Conservation (phyloP, 1,140 invertebrate species). For the Maniola jurtina region DNA sequence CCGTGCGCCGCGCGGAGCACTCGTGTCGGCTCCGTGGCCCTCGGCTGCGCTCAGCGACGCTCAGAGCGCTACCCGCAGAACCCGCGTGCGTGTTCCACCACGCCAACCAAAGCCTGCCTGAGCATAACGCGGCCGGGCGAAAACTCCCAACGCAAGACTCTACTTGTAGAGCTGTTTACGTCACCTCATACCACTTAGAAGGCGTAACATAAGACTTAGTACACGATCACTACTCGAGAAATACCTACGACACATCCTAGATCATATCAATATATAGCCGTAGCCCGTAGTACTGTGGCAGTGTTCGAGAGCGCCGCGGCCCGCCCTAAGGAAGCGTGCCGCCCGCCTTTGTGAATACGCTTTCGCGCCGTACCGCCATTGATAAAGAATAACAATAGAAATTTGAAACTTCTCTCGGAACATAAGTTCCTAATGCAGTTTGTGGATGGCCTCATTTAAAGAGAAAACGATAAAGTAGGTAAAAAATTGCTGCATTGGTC, state of each 20-base stretch:
- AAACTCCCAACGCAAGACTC: not conserved
- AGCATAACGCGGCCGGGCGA: too few species aligned
- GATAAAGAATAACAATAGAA: not conserved
- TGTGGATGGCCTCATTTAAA: too few species aligned
- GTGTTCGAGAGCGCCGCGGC: conserved; percentile 47
- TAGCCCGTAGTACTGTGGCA: conserved; percentile 63
- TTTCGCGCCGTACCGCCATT: conserved; percentile 16
- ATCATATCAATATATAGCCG: conserved; percentile 77
- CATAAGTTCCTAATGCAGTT: too few species aligned
- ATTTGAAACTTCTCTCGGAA: too few species aligned
- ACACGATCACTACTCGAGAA: conserved; percentile 77
- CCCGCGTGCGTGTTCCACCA: too few species aligned
- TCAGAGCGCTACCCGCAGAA: too few species aligned
- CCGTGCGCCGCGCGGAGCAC: too few species aligned
- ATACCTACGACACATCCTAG: conserved; percentile 76
- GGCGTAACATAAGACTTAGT: conserved; percentile 74
- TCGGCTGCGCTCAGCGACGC: too few species aligned
- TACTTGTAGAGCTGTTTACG: conserved; percentile 7
- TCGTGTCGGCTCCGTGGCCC: too few species aligned
- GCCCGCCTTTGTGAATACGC: conserved; percentile 43
- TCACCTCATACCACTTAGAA: conserved; percentile 55
- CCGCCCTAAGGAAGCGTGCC: conserved; percentile 22
- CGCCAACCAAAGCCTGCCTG: too few species aligned
- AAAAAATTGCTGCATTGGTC: too few species aligned
- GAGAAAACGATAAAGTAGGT: too few species aligned